Percentiles rank a stretch among this genome's conserved stretches.
These are phyloP conservation scores for Xerus rutilus DNA, from an alignment of 2,797 vertebrate genomes.

Conservation along the genomic window DNA sequence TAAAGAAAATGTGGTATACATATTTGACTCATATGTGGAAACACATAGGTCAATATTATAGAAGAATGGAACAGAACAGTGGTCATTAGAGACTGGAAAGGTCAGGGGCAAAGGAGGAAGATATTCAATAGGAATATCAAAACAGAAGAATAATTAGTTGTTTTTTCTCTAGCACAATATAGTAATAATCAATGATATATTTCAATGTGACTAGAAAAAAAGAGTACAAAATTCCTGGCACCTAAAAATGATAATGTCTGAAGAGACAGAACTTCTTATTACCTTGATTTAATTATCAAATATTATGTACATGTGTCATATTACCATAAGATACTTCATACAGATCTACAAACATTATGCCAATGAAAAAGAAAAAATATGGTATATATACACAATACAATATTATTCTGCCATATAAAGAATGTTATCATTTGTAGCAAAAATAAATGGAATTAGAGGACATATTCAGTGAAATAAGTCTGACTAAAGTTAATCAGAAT, in stretches of 20 bases:
- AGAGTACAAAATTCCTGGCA: background rate
- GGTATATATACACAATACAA: background rate
- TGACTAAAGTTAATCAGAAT: background rate
- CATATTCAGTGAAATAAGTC: background rate
- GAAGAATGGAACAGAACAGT: no score
- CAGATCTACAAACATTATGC: background rate
- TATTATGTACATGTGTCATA: background rate
- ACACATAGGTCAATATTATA: background rate
- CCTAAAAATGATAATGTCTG: background rate
- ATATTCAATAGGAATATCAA: no score
- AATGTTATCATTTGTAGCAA: background rate
- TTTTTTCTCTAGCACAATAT: background rate
- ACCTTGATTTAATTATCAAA: no score
- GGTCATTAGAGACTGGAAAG: background rate
- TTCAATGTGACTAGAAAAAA: no score
- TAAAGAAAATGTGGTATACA: background rate
- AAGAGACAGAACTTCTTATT: background rate
- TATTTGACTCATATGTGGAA: background rate
- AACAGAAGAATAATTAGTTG: background rate
- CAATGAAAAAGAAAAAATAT: background rate
- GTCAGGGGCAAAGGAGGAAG: background rate
- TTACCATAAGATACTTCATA: background rate
- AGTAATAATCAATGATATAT: background rate
- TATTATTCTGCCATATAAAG: no score
- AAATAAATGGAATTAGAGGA: background rate